Conservation (phyloP, 2,888 invertebrate genomes). For the Emesis russula region DNA sequence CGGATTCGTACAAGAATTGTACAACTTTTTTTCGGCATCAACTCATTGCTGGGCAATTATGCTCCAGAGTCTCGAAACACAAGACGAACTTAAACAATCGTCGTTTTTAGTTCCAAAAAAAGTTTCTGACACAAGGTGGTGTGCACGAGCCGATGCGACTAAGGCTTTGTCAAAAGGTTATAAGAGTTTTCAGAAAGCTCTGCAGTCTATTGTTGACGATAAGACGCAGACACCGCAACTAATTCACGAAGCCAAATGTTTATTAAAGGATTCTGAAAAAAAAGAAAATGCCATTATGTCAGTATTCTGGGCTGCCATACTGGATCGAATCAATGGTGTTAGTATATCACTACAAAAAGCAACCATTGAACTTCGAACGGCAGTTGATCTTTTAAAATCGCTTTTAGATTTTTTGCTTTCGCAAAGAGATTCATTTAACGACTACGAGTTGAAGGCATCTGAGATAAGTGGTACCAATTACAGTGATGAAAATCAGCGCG, state of each 20-base stretch:
- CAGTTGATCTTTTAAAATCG: background rate
- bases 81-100: slow-evolving; percentile 33
- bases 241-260: slow-evolving; percentile 13
- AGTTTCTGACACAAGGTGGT: slow-evolving; percentile 35
- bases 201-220: slow-evolving; percentile 34
- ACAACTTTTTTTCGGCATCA: slow-evolving; percentile 28
- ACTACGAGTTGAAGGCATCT: slow-evolving; percentile 29
- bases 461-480: slow-evolving; percentile 32
- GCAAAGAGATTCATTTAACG: slow-evolving; percentile 19
- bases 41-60: slow-evolving; percentile 35
- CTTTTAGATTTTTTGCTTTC: slow-evolving; percentile 18
- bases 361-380: slow-evolving; percentile 4
- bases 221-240: slow-evolving; percentile 21
- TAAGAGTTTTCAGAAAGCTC: slow-evolving; percentile 36
- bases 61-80: slow-evolving; percentile 32
- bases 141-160: slow-evolving; percentile 34
- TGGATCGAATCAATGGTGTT: slow-evolving; percentile 4
- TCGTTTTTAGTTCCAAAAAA: slow-evolving; percentile 33
- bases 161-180: slow-evolving; percentile 36
- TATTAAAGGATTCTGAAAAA: slow-evolving; percentile 25
- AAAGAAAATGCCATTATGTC: slow-evolving; percentile 21
- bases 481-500: slow-evolving; percentile 20
- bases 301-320: slow-evolving; percentile 8
- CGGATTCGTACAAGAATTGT: slow-evolving; percentile 19
- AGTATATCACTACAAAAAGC: background rate